These are phyloP conservation scores for Diadophis punctatus DNA, from an alignment of 2,113 vertebrate species.

Conservation along the genomic window DNA sequence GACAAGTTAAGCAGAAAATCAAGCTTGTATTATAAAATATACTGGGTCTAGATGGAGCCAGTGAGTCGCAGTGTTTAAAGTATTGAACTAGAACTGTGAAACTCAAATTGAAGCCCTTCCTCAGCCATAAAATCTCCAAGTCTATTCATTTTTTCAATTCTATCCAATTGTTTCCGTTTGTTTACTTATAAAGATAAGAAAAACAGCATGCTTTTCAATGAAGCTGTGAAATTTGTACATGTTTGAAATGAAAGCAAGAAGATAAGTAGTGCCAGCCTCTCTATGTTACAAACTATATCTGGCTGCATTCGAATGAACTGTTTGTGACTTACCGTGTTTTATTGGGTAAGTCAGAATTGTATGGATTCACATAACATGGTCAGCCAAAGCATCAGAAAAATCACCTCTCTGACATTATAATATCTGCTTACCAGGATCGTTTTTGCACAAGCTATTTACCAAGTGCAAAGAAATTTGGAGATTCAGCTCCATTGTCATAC, in stretches of 20 bases:
- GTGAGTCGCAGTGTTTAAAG: neutral
- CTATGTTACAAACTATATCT: neutral
- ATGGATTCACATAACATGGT: neutral
- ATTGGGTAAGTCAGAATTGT: neutral
- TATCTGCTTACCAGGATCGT: neutral
- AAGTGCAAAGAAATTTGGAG: neutral
- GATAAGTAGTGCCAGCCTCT: neutral
- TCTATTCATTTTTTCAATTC: no score
- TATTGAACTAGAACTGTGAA: neutral
- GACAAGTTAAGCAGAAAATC: neutral
- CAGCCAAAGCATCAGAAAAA: neutral
- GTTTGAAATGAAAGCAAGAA: neutral
- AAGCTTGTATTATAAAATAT: neutral
- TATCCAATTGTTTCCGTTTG: constrained; percentile 1
- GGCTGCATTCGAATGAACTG: neutral
- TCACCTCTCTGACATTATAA: neutral
- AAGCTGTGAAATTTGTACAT: neutral
- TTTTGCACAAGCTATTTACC: neutral
- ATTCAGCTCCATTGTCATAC: neutral
- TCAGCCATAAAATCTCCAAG: no score
- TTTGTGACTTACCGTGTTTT: rapidly evolving
- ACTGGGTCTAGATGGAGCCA: neutral
- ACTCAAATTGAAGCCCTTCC: neutral
- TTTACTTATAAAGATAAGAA: neutral
- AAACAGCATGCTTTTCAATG: neutral